Percentiles rank a stretch among this genome's conserved stretches.
Evolutionary conservation across 2,113 vertebrate genomes (phyloP).

Genomic region (Lophotis ruficrista): DNA sequence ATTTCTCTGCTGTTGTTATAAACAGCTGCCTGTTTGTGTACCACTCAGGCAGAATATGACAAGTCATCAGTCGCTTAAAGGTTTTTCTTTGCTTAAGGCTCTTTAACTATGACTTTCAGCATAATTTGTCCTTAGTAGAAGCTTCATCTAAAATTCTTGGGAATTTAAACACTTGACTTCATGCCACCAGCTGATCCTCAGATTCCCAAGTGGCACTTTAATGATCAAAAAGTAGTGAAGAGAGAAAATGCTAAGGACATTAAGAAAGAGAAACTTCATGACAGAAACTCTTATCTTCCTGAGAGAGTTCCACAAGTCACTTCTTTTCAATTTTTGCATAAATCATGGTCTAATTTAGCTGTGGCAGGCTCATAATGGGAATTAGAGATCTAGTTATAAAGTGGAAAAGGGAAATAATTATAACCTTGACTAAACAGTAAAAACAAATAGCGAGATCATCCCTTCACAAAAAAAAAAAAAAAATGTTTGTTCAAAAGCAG

Average conservation of each 20-base stretch:
- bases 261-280: slow-evolving; percentile 13
- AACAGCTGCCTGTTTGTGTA: neutral
- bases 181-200: slow-evolving; percentile 28
- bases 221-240: slow-evolving; percentile 20
- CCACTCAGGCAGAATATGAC: neutral
- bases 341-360: slow-evolving; percentile 67
- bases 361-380: slow-evolving; percentile 36
- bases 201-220: slow-evolving; percentile 40
- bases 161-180: slow-evolving; percentile 44
- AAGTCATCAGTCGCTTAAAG: slow-evolving; percentile 54
- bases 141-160: slow-evolving; percentile 41
- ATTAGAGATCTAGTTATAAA: slow-evolving; percentile 35
- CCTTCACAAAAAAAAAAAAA: neutral
- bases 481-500: neutral
- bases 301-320: slow-evolving; percentile 41
- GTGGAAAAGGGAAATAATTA: neutral
- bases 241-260: slow-evolving; percentile 12
- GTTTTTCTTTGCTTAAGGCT: slow-evolving; percentile 53
- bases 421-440: slow-evolving; percentile 17
- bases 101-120: slow-evolving; percentile 50
- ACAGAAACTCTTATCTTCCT: slow-evolving; percentile 27
- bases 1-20: slow-evolving; percentile 43
- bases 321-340: slow-evolving; percentile 59
- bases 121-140: slow-evolving; percentile 65
- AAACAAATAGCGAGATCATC: neutral